A percentile compares a stretch with the other conserved stretches of the same genome.
Evolutionary conservation across 2,797 vertebrate genomes (phyloP).

Genomic region (Sebastiscus tertius): DNA sequence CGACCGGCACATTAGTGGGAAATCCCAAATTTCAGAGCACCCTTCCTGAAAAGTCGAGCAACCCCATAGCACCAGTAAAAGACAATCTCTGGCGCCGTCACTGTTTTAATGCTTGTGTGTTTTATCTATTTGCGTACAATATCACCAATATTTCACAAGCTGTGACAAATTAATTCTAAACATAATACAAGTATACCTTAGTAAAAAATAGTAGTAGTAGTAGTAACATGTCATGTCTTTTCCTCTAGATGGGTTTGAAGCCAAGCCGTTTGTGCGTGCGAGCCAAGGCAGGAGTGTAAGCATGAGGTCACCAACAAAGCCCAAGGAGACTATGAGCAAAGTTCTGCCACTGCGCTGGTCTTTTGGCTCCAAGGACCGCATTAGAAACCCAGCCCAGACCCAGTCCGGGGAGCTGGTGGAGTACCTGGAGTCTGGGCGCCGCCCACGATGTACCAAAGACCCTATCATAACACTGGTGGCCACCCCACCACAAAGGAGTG

Average conservation of each 20-base stretch:
- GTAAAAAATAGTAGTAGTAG: neutral
- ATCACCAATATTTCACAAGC: neutral
- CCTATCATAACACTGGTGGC: slow-evolving; percentile 84
- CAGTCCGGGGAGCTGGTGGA: slow-evolving; percentile 86
- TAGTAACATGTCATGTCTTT: neutral
- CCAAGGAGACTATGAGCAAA: slow-evolving; percentile 80
- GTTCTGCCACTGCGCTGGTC: slow-evolving; percentile 88
- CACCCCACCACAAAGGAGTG: slow-evolving; percentile 70
- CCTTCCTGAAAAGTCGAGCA: too few relatives aligned
- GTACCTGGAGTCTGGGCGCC: slow-evolving; percentile 90
- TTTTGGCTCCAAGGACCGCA: slow-evolving; percentile 84
- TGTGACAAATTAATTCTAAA: neutral
- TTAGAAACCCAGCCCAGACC: slow-evolving; percentile 50
- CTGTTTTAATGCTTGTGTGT: neutral
- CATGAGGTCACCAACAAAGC: slow-evolving; percentile 82
- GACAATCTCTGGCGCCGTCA: too few relatives aligned
- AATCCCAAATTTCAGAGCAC: too few relatives aligned
- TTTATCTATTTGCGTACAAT: neutral
- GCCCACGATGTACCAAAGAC: slow-evolving; percentile 89
- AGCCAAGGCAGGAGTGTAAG: slow-evolving; percentile 86
- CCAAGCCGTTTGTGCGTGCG: slow-evolving; percentile 77
- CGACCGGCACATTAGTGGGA: too few relatives aligned
- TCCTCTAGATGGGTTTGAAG: slow-evolving; percentile 81
- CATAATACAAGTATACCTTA: neutral
- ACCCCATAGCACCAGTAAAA: too few relatives aligned